Evolutionary conservation across 2,888 invertebrate genomes (phyloP).

Genomic region (Mamestra brassicae): DNA sequence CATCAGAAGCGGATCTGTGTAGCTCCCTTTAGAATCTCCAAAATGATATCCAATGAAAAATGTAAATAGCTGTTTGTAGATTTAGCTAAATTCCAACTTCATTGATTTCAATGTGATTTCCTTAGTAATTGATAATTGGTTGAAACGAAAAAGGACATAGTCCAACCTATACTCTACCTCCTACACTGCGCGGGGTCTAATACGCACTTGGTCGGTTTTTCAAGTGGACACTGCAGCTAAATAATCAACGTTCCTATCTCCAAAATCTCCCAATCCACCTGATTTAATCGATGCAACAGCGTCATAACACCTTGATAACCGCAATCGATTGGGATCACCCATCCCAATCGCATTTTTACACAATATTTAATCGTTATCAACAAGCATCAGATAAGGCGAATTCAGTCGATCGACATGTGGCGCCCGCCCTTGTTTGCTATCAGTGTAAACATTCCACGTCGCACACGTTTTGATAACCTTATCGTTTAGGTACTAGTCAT

Average conservation of each 20-base stretch:
- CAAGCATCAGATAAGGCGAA: slow-evolving; percentile 15
- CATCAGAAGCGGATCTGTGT: not conserved
- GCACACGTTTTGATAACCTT: slow-evolving; percentile 50
- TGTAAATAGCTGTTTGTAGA: not conserved
- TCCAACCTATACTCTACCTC: no score
- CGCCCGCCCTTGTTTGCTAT: slow-evolving; percentile 32
- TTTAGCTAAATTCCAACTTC: no score
- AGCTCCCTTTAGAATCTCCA: not conserved
- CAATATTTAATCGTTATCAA: slow-evolving; percentile 46
- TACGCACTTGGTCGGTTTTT: no score
- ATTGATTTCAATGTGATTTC: no score
- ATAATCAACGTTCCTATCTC: no score
- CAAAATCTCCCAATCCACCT: slow-evolving; percentile 1
- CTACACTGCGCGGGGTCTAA: no score
- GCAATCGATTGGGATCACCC: slow-evolving; percentile 11
- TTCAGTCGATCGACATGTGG: slow-evolving; percentile 2
- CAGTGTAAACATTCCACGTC: slow-evolving; percentile 32
- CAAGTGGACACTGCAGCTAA: no score
- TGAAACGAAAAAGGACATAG: no score
- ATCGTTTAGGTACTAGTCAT: slow-evolving; percentile 27
- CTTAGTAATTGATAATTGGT: no score
- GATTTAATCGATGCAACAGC: slow-evolving; percentile 9
- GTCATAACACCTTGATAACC: slow-evolving; percentile 39
- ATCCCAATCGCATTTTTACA: slow-evolving; percentile 29
- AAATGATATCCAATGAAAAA: not conserved